These are phyloP conservation scores for Cotesia vestalis DNA, from an alignment of 1,140 invertebrate species.

Conservation along the genomic window DNA sequence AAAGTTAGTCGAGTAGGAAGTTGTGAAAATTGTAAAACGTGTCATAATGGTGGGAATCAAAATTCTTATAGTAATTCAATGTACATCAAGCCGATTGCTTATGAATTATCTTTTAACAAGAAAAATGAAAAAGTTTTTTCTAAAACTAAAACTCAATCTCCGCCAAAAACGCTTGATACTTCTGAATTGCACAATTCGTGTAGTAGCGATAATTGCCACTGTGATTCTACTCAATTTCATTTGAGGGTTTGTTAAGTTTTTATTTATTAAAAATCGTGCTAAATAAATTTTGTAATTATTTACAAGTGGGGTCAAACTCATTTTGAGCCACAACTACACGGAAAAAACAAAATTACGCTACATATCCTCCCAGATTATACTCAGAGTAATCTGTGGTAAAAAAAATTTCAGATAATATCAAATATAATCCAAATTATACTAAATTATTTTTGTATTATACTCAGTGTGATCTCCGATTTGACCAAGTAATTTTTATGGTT, in stretches of 20 bases:
- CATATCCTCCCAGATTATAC: too few species aligned
- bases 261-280: not conserved
- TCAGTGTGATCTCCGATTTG: too few species aligned
- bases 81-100: slow-evolving; percentile 60
- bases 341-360: too few species aligned
- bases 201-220: slow-evolving; percentile 11
- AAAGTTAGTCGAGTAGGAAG: slow-evolving; percentile 2
- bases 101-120: slow-evolving; percentile 56
- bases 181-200: not conserved
- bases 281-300: slow-evolving; percentile 5
- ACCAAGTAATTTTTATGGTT: too few species aligned
- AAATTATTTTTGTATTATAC: too few species aligned
- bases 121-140: slow-evolving; percentile 34
- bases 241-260: slow-evolving; percentile 15
- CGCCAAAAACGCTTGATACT: not conserved
- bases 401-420: too few species aligned
- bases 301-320: too few species aligned
- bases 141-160: not conserved
- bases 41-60: slow-evolving; percentile 46
- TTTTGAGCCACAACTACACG: too few species aligned
- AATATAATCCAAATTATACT: too few species aligned
- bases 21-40: slow-evolving; percentile 53
- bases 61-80: slow-evolving; percentile 50
- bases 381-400: too few species aligned
- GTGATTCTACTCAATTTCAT: slow-evolving; percentile 19